Evolutionary conservation across 2,113 vertebrate species (phyloP).

Genomic region (Phrynosoma blainvillii): DNA sequence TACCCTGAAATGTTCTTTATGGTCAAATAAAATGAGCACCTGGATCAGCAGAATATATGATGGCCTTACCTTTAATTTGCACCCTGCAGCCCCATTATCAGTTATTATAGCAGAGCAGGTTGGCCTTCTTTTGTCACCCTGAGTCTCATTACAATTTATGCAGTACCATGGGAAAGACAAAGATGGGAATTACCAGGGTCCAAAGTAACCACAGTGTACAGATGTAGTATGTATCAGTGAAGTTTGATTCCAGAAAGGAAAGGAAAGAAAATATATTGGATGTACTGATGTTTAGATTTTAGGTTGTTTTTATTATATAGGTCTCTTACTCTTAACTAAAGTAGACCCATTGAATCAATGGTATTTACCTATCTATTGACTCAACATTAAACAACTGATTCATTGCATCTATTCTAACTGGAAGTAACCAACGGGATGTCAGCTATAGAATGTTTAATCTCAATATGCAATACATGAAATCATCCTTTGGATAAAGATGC

Average conservation of each 20-base stretch:
- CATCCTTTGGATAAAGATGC: background rate
- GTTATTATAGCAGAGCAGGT: background rate
- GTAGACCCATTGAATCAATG: background rate
- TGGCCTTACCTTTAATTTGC: background rate
- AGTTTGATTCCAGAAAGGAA: background rate
- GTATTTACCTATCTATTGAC: too few species aligned
- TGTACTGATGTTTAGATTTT: background rate
- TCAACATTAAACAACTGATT: too few species aligned
- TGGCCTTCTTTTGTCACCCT: background rate
- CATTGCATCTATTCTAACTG: too few species aligned
- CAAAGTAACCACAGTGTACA: background rate
- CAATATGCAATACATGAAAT: background rate
- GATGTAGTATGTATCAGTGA: background rate
- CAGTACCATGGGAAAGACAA: background rate
- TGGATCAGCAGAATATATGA: constrained; percentile 14
- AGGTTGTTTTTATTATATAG: background rate
- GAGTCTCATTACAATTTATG: background rate
- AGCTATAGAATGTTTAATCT: background rate
- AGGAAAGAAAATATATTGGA: background rate
- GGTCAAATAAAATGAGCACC: constrained; percentile 16
- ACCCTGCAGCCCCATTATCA: background rate
- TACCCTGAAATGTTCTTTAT: constrained; percentile 1
- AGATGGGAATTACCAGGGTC: background rate
- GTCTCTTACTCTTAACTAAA: background rate
- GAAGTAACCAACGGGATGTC: too few species aligned